Conservation (phyloP, 2,888 invertebrate species). For the Xiphydria camelus region DNA sequence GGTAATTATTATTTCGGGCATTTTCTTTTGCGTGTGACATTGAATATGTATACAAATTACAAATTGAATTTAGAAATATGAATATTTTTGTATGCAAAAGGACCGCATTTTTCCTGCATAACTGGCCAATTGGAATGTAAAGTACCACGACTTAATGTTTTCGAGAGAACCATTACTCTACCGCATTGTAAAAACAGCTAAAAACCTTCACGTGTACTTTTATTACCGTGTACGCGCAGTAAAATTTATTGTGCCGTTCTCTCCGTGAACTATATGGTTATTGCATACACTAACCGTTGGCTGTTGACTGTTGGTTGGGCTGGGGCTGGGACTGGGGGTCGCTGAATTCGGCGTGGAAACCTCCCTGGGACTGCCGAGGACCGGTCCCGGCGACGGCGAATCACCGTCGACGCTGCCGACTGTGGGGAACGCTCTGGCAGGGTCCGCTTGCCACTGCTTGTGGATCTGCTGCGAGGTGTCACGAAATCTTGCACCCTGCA, state of each 20-base stretch:
- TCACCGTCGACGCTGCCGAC: slow-evolving; percentile 39
- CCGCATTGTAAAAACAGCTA: slow-evolving; percentile 14
- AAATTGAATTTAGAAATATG: too few species aligned
- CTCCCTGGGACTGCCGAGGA: slow-evolving; percentile 28
- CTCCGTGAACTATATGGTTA: slow-evolving; percentile 5
- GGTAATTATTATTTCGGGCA: too few species aligned
- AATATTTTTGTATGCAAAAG: too few species aligned
- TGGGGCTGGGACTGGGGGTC: slow-evolving; percentile 53
- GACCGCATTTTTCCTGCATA: too few species aligned
- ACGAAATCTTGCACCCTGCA: slow-evolving; percentile 67
- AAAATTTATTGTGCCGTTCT: too few species aligned
- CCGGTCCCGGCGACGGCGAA: slow-evolving; percentile 34
- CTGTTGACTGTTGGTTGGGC: slow-evolving; percentile 50
- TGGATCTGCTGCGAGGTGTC: slow-evolving; percentile 78
- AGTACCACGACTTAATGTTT: too few species aligned
- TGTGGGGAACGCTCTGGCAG: slow-evolving; percentile 52
- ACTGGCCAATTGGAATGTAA: too few species aligned
- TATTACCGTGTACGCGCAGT: too few species aligned
- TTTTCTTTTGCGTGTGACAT: too few species aligned
- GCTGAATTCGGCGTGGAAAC: slow-evolving; percentile 45
- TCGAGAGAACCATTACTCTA: slow-evolving; percentile 18
- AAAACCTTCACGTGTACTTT: too few species aligned
- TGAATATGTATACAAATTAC: too few species aligned
- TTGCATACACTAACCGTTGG: slow-evolving; percentile 40
- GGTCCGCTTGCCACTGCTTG: slow-evolving; percentile 66